Evolutionary conservation across 2,113 vertebrate species (phyloP).

Genomic region (Rhinopithecus roxellana): DNA sequence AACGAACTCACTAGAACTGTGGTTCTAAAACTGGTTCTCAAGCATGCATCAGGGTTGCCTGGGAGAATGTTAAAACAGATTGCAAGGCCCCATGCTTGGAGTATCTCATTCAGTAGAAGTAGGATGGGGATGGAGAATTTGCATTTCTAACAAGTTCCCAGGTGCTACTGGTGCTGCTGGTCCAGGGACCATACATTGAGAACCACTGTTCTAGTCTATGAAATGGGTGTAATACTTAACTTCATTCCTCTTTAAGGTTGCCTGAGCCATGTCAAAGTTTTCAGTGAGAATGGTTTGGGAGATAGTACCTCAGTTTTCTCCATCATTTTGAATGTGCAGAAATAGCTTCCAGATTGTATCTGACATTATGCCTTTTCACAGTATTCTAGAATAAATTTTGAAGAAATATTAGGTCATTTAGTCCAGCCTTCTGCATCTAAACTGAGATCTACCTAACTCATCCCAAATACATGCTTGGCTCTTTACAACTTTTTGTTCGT

Average conservation of each 20-base stretch:
- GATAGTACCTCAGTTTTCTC: neutral
- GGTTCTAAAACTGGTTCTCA: slow-evolving; percentile 3
- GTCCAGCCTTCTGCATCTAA: neutral
- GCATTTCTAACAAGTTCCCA: neutral
- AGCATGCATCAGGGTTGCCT: neutral
- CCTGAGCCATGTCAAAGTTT: slow-evolving; percentile 2
- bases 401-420: slow-evolving; percentile 4
- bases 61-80: neutral
- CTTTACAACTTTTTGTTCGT: neutral
- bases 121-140: neutral
- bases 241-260: neutral
- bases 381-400: neutral
- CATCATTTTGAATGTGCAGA: slow-evolving; percentile 6
- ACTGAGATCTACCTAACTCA: neutral
- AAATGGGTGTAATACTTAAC: neutral
- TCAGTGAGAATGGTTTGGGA: slow-evolving; percentile 4
- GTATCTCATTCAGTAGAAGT: neutral
- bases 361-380: neutral
- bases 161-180: neutral
- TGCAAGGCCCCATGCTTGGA: neutral
- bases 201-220: neutral
- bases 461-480: neutral
- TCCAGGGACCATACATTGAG: neutral
- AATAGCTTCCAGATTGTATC: neutral
- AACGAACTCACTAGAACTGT: neutral